Conservation (phyloP, 1,140 invertebrate species). For the Batillaria attramentaria region DNA sequence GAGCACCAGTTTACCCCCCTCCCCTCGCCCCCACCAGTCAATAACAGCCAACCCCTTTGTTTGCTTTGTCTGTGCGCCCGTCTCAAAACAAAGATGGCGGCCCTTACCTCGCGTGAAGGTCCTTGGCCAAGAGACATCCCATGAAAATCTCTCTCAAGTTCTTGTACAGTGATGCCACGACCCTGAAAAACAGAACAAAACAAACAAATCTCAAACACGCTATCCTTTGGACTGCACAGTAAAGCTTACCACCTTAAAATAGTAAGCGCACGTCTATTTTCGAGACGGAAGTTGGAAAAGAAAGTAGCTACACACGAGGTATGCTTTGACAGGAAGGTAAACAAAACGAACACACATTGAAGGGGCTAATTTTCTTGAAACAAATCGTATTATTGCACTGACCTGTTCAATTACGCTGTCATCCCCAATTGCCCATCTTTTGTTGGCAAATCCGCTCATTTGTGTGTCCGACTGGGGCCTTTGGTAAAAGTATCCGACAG, state of each 20-base stretch:
- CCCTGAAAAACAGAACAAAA: constrained; percentile 43
- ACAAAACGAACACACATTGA: not conserved
- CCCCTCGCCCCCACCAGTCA: not conserved
- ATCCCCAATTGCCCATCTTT: constrained; percentile 86
- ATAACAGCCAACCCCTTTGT: constrained; percentile 25
- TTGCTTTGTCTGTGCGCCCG: constrained; percentile 30
- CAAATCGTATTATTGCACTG: too few species aligned
- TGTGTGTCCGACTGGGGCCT: constrained; percentile 83
- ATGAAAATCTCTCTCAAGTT: constrained; percentile 71
- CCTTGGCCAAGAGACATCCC: constrained; percentile 61
- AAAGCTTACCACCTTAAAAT: not conserved
- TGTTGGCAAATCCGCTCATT: constrained; percentile 79
- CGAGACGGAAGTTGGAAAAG: not conserved
- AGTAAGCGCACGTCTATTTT: not conserved
- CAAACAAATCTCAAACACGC: constrained; percentile 1
- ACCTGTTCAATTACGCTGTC: constrained; percentile 82
- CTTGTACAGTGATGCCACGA: constrained; percentile 49
- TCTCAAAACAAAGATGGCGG: constrained; percentile 28
- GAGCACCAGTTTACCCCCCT: not conserved
- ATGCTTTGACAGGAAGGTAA: not conserved
- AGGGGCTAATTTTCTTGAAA: constrained; percentile 4
- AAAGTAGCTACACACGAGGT: not conserved
- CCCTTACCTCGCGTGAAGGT: constrained; percentile 54
- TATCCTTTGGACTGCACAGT: not conserved
- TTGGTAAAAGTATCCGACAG: constrained; percentile 90